Conservation (phyloP, 2,113 vertebrate genomes). For the Brachyhypopomus gauderio region DNA sequence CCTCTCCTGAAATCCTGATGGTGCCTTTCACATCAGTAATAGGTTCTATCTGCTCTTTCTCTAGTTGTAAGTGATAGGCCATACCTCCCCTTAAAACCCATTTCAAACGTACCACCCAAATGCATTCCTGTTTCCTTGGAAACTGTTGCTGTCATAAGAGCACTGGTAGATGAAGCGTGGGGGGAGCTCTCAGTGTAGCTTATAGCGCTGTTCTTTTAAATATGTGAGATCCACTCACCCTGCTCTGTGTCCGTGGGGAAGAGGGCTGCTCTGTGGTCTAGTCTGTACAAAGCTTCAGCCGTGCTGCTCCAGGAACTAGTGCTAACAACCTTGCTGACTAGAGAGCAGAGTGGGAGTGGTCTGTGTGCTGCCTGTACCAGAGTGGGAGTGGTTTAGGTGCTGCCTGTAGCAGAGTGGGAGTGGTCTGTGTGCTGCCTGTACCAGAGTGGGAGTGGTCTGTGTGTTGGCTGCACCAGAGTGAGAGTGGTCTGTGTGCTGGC, state of each 20-base stretch:
- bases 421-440: too few relatives aligned
- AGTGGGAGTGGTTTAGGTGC: too few relatives aligned
- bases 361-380: too few relatives aligned
- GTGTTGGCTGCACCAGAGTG: too few relatives aligned
- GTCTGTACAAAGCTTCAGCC: too few relatives aligned
- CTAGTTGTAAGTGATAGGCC: background rate
- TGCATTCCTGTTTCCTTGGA: constrained; percentile 2
- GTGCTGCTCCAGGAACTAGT: too few relatives aligned
- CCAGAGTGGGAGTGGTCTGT: too few relatives aligned
- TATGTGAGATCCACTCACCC: background rate
- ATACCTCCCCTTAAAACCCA: background rate
- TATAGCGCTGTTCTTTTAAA: background rate
- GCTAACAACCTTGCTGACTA: too few relatives aligned
- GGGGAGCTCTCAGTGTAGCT: background rate
- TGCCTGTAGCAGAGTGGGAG: too few relatives aligned
- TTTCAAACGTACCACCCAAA: background rate
- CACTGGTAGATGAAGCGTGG: background rate
- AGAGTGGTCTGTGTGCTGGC: too few relatives aligned
- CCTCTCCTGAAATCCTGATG: too few relatives aligned
- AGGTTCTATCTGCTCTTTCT: background rate
- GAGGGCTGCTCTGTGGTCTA: background rate
- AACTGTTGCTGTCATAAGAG: background rate
- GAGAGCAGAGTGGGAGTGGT: too few relatives aligned
- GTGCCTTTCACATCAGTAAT: background rate
- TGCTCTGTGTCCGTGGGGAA: background rate